Base-by-base conservation (phyloP, 1,140 invertebrate species). In the Drosophila subpulchrella region DNA sequence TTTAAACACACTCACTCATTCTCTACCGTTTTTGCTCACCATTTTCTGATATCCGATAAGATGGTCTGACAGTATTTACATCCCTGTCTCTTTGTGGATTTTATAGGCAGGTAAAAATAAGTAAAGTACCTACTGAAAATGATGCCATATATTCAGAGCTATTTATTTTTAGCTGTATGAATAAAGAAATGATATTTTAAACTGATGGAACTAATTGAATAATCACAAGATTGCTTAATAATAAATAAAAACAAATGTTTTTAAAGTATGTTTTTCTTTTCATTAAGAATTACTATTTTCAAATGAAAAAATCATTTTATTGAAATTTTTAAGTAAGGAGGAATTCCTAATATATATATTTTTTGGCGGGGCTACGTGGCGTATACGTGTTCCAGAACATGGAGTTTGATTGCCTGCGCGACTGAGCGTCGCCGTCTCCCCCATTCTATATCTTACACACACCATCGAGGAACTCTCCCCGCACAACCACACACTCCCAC, bases 31-130 rank as follows among this genome's bases (percentile, higher is more conserved):
- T 6, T 27, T n/a, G 30, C 34, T 17, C 32, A n/a, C 6, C 20
- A 27, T 13, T 36, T 51, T 5, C 32, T 73, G 44, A 72, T 51
- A 46, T 60, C 17, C 41, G 73, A 75, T 76, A 76, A 76, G 55
- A 68, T 51, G 32, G 20, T 38, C 42, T 55, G 72, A 50, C 70
- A 88, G 79, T 86, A 86, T 88, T 86, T 78, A 82, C 75, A 59
- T 46, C n/a, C 36, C 11, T 46, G 62, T 51, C 56, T 48, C 61
- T 47, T 76, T 86, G 70, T 76, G 78, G 67, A 55, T 81, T 79
- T 75, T 60, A 75, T 75, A 57, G 54, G 34, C 55, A 44, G 59
- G 48, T 32, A 75, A 78, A 76, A 63, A 60, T 58, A 63, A 55
- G 44, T 61, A 53, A 42, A 30, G 39, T 20, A 39, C n/a, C n/a